Conservation (phyloP, 2,113 vertebrate species). For the Columba livia region DNA sequence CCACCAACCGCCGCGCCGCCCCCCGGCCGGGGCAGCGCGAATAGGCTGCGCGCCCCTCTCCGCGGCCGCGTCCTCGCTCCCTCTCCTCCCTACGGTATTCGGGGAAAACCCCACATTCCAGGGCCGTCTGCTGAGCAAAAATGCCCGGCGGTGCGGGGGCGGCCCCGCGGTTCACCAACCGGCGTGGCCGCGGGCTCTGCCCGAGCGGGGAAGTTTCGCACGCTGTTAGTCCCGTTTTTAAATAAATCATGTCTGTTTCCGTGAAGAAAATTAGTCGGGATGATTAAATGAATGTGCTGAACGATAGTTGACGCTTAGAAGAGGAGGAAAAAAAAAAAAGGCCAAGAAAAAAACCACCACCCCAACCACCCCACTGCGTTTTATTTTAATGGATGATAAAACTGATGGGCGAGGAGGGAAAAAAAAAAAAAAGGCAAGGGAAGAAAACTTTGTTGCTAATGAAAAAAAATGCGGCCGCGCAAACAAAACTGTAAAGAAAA, state of each 20-base stretch:
- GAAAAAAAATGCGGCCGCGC: slow-evolving; percentile 49
- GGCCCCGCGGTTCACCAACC: no score
- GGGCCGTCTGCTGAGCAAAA: background rate
- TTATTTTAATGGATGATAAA: background rate
- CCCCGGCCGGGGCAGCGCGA: rapidly evolving
- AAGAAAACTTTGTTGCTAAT: slow-evolving; percentile 52
- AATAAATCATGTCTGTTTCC: background rate
- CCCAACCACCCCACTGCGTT: background rate
- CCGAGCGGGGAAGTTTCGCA: background rate
- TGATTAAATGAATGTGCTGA: background rate
- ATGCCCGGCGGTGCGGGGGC: background rate
- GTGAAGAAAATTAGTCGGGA: background rate
- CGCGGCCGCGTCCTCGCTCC: background rate
- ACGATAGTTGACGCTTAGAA: background rate
- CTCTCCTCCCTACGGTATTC: rapidly evolving
- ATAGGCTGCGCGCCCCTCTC: background rate
- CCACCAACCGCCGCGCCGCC: background rate
- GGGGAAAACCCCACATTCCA: rapidly evolving
- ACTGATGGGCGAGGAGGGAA: background rate
- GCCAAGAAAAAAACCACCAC: no score
- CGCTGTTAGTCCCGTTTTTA: background rate
- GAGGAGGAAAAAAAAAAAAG: background rate
- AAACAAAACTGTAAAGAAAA: slow-evolving; percentile 4
- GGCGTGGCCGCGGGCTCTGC: background rate
- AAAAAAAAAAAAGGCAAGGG: background rate